A percentile compares a stretch with the other conserved stretches of the same genome.
Evolutionary conservation across 2,888 invertebrate genomes (phyloP).

Genomic region (Odontocerum albicorne): DNA sequence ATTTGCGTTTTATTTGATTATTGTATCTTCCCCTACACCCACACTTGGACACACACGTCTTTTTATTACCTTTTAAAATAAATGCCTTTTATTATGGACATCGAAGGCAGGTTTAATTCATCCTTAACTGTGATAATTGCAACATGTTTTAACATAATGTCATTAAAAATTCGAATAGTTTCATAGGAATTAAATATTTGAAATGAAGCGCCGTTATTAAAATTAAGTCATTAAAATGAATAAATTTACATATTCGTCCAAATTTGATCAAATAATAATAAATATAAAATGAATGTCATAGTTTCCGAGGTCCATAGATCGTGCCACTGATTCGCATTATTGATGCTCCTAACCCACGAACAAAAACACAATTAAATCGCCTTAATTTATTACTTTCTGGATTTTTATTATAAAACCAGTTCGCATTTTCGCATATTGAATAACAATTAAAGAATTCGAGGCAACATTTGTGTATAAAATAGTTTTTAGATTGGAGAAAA

Average conservation of each 20-base stretch:
- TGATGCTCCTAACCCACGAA: neutral
- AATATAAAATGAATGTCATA: slow-evolving; percentile 10
- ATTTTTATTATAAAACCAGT: neutral
- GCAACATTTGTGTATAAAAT: no score
- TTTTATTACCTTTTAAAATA: no score
- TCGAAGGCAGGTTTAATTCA: neutral
- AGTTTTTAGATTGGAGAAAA: no score
- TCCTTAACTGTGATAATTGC: neutral
- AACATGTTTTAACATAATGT: neutral
- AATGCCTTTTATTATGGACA: no score
- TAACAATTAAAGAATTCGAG: neutral
- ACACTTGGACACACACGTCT: no score
- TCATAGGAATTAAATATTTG: neutral
- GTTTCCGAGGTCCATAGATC: slow-evolving; percentile 5
- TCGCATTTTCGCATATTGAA: slow-evolving; percentile 1
- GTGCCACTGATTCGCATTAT: neutral
- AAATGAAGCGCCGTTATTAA: slow-evolving; percentile 3
- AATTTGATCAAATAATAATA: slow-evolving; percentile 16
- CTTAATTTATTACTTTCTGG: neutral
- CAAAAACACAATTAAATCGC: neutral
- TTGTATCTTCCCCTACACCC: no score
- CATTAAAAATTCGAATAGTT: neutral
- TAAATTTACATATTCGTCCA: slow-evolving; percentile 24
- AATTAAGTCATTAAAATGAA: slow-evolving; percentile 24
- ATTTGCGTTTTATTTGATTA: no score